Evolutionary conservation across 2,888 invertebrate genomes (phyloP), one percentile per base, ranked within the genome.

Genomic region (Philopedon plagiatum): DNA sequence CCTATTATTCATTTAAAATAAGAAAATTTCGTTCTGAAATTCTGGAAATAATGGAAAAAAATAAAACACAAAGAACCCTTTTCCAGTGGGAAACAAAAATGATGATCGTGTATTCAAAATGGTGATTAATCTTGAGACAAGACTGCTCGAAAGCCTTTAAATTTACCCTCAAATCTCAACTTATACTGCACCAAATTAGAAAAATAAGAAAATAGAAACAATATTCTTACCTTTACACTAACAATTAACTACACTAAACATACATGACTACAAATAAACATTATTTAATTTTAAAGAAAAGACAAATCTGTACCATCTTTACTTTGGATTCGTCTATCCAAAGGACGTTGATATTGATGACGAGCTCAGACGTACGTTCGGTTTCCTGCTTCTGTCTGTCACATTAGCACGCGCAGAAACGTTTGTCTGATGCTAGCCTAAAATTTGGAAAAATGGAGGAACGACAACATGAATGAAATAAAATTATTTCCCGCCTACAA

Each of bases 251-350:
- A 62, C 37, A 51, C 39, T 32, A 34, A 60, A 32, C 29, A 9
- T 19, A 54, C 63, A 51, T 51, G 39, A 23, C 37, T 51, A 63
- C 34, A 39, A 51, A 49, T 23, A 54, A 63, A 37, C 13, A 23
- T 3, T 54, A 23, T 29, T 49, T 49, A 54, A 54, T 41, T 61
- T 62, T 49, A 62, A 51, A 37, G 46, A 3, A 32, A 68, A 51
- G 18, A 62, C 68, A 39, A 51, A 68, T 61, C 61, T 61, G 51
- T 34, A 62, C 61, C 68, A 68, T 68, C 68, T 68, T 68, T 51
- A 18, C 1, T 18, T 49, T 60, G 34, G 32, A 49, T 34, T 49
- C 39, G 21, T 23, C 23, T 54, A 37, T 37, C 11, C 23, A 54
- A 51, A 34, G 63, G 51, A 49, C 51, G 41, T 62, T 54, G 63